phyloP scores from a whole-genome alignment of 2,113 vertebrate species.

The Hyaena hyaena region DNA sequence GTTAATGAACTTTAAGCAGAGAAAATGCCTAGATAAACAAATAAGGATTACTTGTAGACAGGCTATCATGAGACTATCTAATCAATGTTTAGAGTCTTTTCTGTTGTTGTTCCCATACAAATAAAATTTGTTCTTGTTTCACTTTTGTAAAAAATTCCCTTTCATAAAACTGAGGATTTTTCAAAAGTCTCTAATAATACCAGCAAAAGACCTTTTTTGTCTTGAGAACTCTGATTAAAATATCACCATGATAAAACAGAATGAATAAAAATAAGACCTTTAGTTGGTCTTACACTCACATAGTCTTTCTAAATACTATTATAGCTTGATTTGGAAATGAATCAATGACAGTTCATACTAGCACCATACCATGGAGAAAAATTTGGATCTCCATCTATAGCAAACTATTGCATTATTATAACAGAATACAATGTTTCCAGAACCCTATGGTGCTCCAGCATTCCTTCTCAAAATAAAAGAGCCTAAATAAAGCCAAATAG shows the following conservation, averaged over 20 bases:
- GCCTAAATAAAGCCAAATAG: not conserved
- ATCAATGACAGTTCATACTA: not conserved
- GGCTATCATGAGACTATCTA: not conserved
- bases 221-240: not conserved
- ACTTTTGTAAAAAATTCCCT: not conserved
- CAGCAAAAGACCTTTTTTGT: not conserved
- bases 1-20: constrained; percentile 51
- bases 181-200: not conserved
- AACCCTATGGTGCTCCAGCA: not conserved
- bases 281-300: not conserved
- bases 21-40: constrained; percentile 24
- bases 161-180: not conserved
- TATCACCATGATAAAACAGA: not conserved
- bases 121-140: not conserved
- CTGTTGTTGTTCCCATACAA: not conserved
- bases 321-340: not conserved
- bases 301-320: not conserved
- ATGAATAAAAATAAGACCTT: not conserved
- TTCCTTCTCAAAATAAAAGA: not conserved
- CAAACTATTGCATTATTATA: not conserved
- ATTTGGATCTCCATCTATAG: not conserved
- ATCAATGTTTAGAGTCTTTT: not conserved
- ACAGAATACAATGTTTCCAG: not conserved
- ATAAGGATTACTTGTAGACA: not conserved
- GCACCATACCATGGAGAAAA: not conserved